Percentiles rank a stretch among this genome's conserved stretches.
phyloP scores from a whole-genome alignment of 2,113 vertebrate species.

The Tragulus kanchil region DNA sequence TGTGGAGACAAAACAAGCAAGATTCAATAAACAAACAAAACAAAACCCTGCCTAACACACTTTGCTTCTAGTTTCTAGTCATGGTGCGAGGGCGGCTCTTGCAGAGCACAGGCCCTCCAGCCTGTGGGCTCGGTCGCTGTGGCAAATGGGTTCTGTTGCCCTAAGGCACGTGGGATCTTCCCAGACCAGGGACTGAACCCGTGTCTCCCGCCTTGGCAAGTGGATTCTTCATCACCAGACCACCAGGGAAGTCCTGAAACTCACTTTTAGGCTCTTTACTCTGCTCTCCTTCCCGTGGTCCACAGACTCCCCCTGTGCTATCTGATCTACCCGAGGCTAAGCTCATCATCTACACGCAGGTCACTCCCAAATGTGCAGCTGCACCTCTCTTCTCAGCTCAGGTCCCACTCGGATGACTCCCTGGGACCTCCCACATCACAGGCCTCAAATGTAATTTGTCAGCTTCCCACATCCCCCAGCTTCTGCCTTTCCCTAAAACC shows the following conservation, averaged over 20 bases:
- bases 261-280: not conserved
- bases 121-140: too few species aligned
- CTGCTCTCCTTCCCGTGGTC: not conserved
- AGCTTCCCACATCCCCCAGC: too few species aligned
- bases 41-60: not conserved
- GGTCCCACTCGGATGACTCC: not conserved
- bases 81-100: too few species aligned
- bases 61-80: not conserved
- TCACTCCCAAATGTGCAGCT: not conserved
- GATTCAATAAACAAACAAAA: not conserved
- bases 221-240: not conserved
- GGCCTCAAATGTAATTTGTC: not conserved
- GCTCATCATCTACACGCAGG: not conserved
- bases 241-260: too few species aligned
- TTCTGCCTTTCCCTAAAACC: too few species aligned
- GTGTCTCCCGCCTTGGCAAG: too few species aligned
- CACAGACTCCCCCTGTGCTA: not conserved
- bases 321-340: not conserved
- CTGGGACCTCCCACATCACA: not conserved
- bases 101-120: too few species aligned
- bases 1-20: not conserved
- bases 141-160: too few species aligned
- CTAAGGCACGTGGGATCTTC: too few species aligned
- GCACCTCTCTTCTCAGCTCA: not conserved
- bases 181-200: too few species aligned